Evolutionary conservation across 2,888 invertebrate species (phyloP).

Genomic region (Dinocampus coccinellae): DNA sequence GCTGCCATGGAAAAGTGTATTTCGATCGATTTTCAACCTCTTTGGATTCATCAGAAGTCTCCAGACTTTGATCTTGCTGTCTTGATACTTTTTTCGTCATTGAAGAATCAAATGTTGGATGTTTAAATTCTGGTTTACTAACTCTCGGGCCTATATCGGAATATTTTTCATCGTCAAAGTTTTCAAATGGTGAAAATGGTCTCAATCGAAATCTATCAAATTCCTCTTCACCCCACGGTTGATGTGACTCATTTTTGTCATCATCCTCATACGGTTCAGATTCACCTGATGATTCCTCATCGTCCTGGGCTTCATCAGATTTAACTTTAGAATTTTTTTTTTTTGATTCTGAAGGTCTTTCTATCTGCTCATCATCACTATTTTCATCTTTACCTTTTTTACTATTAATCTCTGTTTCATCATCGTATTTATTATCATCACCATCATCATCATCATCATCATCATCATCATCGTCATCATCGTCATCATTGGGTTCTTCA

Average conservation of each 20-base stretch:
- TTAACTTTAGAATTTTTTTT: slow-evolving; percentile 19
- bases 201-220: slow-evolving; percentile 54
- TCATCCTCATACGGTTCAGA: slow-evolving; percentile 37
- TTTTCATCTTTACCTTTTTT: slow-evolving; percentile 34
- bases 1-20: slow-evolving; percentile 60
- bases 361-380: slow-evolving; percentile 30
- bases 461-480: slow-evolving; percentile 29
- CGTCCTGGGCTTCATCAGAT: slow-evolving; percentile 32
- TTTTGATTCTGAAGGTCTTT: slow-evolving; percentile 29
- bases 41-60: slow-evolving; percentile 35
- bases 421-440: slow-evolving; percentile 18
- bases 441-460: slow-evolving; percentile 33
- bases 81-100: slow-evolving; percentile 44
- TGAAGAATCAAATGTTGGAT: slow-evolving; percentile 54
- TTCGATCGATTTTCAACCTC: slow-evolving; percentile 43
- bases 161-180: slow-evolving; percentile 58
- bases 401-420: background rate
- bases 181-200: slow-evolving; percentile 61
- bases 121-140: slow-evolving; percentile 60
- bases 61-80: slow-evolving; percentile 27
- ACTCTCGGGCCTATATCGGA: slow-evolving; percentile 59
- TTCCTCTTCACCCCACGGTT: slow-evolving; percentile 42
- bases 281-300: slow-evolving; percentile 16
- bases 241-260: slow-evolving; percentile 30
- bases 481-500: slow-evolving; percentile 30